These are phyloP conservation scores for Lasaia peninsularis DNA, from an alignment of 1,140 invertebrate species.

Conservation along the genomic window DNA sequence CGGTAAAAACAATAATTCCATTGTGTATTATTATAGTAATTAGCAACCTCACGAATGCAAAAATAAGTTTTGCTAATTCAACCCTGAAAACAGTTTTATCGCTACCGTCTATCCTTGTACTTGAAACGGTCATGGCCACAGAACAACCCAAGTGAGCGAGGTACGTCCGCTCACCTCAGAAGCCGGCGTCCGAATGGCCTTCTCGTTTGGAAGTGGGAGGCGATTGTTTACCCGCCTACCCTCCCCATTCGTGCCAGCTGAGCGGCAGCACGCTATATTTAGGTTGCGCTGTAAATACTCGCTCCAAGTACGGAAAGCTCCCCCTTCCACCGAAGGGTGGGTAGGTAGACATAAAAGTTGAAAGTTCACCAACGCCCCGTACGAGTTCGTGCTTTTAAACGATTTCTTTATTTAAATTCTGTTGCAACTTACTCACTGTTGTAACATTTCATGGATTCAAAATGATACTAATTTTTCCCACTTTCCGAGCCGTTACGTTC, in stretches of 20 bases:
- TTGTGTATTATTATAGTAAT: neutral
- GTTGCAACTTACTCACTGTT: slow-evolving; percentile 64
- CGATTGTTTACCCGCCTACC: slow-evolving; percentile 62
- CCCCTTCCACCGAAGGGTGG: slow-evolving; percentile 31
- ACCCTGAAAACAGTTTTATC: slow-evolving; percentile 58
- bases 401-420: slow-evolving; percentile 74
- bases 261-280: slow-evolving; percentile 73
- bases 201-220: slow-evolving; percentile 33
- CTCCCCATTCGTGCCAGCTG: slow-evolving; percentile 62
- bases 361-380: slow-evolving; percentile 70
- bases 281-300: slow-evolving; percentile 75
- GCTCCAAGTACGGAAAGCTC: slow-evolving; percentile 66
- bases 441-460: slow-evolving; percentile 53
- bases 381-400: slow-evolving; percentile 64
- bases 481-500: neutral
- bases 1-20: too few relatives aligned
- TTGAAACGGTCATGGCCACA: slow-evolving; percentile 63
- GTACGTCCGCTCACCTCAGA: slow-evolving; percentile 54
- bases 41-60: neutral
- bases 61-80: slow-evolving; percentile 24
- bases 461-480: slow-evolving; percentile 38
- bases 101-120: slow-evolving; percentile 49
- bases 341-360: slow-evolving; percentile 58
- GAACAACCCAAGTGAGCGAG: slow-evolving; percentile 33
- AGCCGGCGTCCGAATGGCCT: slow-evolving; percentile 59